Base-by-base conservation (phyloP, 2,797 vertebrate genomes). In the Lutjanus argentimaculatus region DNA sequence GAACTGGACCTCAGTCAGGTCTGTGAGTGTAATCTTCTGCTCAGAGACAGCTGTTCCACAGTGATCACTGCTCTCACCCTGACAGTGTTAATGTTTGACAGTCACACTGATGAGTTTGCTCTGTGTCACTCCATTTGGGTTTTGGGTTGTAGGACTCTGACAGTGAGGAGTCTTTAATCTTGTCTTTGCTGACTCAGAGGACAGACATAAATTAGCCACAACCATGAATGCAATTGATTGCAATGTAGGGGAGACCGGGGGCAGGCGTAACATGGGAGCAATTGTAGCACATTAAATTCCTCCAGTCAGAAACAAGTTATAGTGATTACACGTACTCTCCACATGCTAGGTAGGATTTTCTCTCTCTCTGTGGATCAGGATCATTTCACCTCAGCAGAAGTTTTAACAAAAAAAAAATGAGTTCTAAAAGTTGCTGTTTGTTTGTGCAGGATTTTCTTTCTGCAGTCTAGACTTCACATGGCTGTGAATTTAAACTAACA, bases 1-100 rank as follows among this genome's bases (percentile, higher is more conserved):
- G 51, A 49, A 19, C 14, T 61, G 64, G n/a, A 56, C 55, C 71
- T 65, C 12, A 19, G 49, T 79, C 58, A 72, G 22, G 12, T 79
- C 46, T 8, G 12, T 0, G 13, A 75, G 36, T 16, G 46, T 61
- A 30, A 48, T 45, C 15, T 61, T 56, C 1, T 1, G 12, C 30
- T 58, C 12, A 16, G 43, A 71, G 0, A 13, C 22, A 51, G 68
- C 51, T 49, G 55, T 30, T 76, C 30, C n/a, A 59, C 8, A 19
- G 4, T 42, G 46, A 1, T 71, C 55, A 15, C 22, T 7, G 7
- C 19, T 3, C 4, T 30, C 17, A 56, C 25, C 14, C 42, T 43
- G 57, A 43, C 16, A 65, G 48, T 6, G 10, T 42, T n/a, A 9
- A 25, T 46, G 53, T 45, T 61, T 46, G n/a, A 13, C 12, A n/a